Evolutionary conservation across 1,140 invertebrate genomes (phyloP), one percentile per base, ranked within the genome.

Genomic region (Neuroterus valhalla): DNA sequence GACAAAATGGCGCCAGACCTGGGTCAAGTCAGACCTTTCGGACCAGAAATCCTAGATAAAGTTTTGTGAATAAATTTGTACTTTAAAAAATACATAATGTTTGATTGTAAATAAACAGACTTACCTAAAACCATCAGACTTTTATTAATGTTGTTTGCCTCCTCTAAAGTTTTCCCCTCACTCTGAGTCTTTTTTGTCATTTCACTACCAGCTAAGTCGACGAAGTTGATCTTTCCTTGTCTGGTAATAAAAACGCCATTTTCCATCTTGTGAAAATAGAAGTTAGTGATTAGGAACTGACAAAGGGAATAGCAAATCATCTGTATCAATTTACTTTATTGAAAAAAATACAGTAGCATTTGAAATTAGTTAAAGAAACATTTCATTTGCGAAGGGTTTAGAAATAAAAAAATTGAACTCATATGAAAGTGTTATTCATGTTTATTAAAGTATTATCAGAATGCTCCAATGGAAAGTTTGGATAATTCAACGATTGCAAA

Each of bases 121-220:
- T 91, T 88, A 95, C 95, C 96, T 76, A 99, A 90, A 2, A 99
- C 98, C 93, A 99, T 98, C 0, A 97, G 91, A 81, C 97, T 99
- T 82, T 98, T 96, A 86, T 99, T 99, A 75, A 98, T 99, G 85
- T 97, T 98, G 85, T 98, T 98, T 0, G 97, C 97, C 88, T 98
- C 97, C 85, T 97, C 95, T 68, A 97, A 88, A 0, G 96, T 97
- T 85, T 97, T 97, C 1, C 96, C 96, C 81, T 96, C 94, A 81
- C 97, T 98, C 72, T 96, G 94, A 0, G 98, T 99, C 82, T 96
- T 96, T 86, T 97, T 97, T 3, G 96, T 97, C 93, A 98, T 95
- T 90, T 99, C 97, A 82, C 96, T 97, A 12, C 97, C 97, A 1
- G 97, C 97, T 69, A 99, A 89, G 86, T 99, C 97, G 1, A 99